A percentile compares a stretch with the other conserved stretches of the same genome.
phyloP scores from a whole-genome alignment of 1,140 invertebrate species.

The Aphidius ervi region DNA sequence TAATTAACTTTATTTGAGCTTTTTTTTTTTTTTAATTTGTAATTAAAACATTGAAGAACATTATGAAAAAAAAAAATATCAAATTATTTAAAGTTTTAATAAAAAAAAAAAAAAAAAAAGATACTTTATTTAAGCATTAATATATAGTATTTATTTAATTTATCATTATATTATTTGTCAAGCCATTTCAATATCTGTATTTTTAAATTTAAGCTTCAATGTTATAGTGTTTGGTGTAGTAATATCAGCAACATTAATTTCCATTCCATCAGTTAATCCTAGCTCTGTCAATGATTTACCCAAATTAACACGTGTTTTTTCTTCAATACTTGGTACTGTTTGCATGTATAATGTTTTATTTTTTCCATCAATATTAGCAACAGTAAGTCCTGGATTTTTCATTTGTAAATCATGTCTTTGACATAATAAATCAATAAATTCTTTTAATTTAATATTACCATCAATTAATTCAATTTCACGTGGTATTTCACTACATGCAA shows the following conservation, averaged over 20 bases:
- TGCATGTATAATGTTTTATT: slow-evolving; percentile 91
- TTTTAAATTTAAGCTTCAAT: slow-evolving; percentile 62
- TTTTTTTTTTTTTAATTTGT: too few relatives aligned
- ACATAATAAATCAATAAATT: slow-evolving; percentile 76
- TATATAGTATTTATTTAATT: not conserved
- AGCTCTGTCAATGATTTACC: slow-evolving; percentile 82
- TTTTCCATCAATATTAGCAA: slow-evolving; percentile 74
- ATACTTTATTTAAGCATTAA: too few relatives aligned
- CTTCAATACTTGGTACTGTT: slow-evolving; percentile 84
- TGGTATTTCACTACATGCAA: slow-evolving; percentile 79
- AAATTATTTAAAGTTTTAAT: too few relatives aligned
- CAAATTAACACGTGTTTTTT: slow-evolving; percentile 79
- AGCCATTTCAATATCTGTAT: slow-evolving; percentile 53
- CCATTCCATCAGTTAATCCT: slow-evolving; percentile 73
- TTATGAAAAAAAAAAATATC: too few relatives aligned
- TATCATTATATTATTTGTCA: slow-evolving; percentile 1
- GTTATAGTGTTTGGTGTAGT: slow-evolving; percentile 80
- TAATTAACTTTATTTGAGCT: too few relatives aligned
- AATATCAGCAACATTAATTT: slow-evolving; percentile 84
- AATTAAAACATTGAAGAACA: too few relatives aligned
- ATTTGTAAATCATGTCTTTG: slow-evolving; percentile 76
- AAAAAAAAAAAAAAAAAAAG: too few relatives aligned
- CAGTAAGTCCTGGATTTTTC: slow-evolving; percentile 75
- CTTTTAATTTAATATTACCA: slow-evolving; percentile 71
- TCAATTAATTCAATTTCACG: slow-evolving; percentile 68